These are phyloP conservation scores for Apotomis capreana DNA, from an alignment of 2,888 invertebrate genomes.

Conservation along the genomic window DNA sequence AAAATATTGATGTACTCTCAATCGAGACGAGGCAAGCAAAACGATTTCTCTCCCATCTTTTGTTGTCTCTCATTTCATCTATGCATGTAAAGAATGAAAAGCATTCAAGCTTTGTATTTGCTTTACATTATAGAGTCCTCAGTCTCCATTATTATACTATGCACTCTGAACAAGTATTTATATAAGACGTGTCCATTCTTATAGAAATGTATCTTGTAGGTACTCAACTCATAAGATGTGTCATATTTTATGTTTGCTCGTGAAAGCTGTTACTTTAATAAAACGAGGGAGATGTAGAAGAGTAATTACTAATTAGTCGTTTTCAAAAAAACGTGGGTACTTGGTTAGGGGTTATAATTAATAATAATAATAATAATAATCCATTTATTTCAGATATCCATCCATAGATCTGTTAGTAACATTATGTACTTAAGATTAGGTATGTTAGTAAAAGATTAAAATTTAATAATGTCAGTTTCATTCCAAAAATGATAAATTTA, in stretches of 20 bases:
- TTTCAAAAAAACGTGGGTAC: no score
- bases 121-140: constrained; percentile 29
- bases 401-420: no score
- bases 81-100: constrained; percentile 26
- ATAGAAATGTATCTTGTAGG: not conserved
- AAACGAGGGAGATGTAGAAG: not conserved
- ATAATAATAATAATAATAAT: no score
- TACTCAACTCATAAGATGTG: constrained; percentile 3
- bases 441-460: no score
- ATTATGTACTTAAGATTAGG: no score
- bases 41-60: constrained; percentile 3
- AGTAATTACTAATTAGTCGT: no score
- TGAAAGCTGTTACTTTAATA: not conserved
- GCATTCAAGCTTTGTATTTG: constrained; percentile 22
- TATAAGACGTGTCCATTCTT: constrained; percentile 6
- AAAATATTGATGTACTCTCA: constrained; percentile 12
- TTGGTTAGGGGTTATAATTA: no score
- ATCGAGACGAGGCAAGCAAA: not conserved
- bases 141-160: constrained; percentile 9
- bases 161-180: constrained; percentile 4
- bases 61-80: constrained; percentile 20
- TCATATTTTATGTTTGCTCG: not conserved
- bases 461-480: no score
- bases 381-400: no score
- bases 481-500: no score